These are phyloP conservation scores for Dugesia japonica DNA, from an alignment of 2,888 invertebrate species.

Conservation along the genomic window DNA sequence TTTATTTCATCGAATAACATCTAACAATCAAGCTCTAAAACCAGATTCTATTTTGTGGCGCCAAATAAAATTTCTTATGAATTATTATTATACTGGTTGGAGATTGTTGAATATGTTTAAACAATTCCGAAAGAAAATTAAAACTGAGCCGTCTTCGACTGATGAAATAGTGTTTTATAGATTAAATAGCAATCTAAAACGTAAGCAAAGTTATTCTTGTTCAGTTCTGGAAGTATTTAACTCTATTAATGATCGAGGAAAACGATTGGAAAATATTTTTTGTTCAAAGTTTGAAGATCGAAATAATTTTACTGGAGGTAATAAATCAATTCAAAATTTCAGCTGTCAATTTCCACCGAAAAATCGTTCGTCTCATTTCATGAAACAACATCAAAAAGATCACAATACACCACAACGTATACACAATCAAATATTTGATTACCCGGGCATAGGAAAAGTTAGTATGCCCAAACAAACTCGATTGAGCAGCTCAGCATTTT, in stretches of 20 bases:
- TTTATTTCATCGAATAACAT: background rate
- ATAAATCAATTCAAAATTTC: background rate
- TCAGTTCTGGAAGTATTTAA: background rate
- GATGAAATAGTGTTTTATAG: background rate
- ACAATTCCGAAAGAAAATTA: background rate
- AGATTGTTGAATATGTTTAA: background rate
- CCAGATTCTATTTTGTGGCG: background rate
- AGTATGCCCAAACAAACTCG: background rate
- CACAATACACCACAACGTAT: no score
- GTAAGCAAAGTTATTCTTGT: constrained; percentile 2
- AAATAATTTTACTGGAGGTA: background rate
- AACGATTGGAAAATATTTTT: background rate
- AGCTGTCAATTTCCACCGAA: background rate
- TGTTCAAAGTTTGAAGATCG: background rate
- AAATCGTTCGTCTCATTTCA: no score
- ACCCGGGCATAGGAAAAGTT: background rate
- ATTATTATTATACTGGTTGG: background rate
- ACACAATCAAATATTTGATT: background rate
- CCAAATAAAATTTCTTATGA: background rate
- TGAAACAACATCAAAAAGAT: no score
- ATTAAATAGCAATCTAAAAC: background rate
- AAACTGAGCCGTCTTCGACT: background rate
- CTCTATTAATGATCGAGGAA: background rate
- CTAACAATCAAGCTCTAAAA: background rate
- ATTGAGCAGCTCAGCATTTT: background rate